A percentile compares a stretch with the other conserved stretches of the same genome.
Conservation (phyloP, 2,888 invertebrate species). For the Zhuqinia jingwanae region DNA sequence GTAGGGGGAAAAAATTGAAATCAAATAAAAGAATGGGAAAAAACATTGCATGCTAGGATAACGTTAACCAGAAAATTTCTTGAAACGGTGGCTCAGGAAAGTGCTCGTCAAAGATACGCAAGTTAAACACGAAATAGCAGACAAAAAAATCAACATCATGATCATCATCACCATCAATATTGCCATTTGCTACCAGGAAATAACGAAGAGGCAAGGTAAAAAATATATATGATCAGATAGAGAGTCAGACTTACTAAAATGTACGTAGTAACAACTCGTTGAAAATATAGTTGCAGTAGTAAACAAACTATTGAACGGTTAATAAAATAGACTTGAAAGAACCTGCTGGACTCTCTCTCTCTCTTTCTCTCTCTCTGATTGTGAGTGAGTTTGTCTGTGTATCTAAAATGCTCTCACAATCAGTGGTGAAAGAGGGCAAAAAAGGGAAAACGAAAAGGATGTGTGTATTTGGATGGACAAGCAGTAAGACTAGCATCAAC, state of each 20-base stretch:
- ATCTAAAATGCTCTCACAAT: not conserved
- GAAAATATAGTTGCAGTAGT: not conserved
- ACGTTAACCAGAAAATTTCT: constrained; percentile 11
- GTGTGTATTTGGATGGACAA: not conserved
- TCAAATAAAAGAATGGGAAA: constrained; percentile 13
- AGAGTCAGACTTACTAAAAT: not conserved
- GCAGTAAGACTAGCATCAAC: not conserved
- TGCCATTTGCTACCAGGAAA: not conserved
- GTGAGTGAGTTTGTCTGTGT: too few relatives aligned
- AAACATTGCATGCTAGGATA: constrained; percentile 30
- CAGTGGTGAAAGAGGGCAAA: not conserved
- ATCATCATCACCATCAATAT: not conserved
- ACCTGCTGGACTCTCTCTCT: too few relatives aligned
- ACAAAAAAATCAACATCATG: not conserved
- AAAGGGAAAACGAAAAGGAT: too few relatives aligned
- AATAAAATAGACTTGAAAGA: constrained; percentile 9
- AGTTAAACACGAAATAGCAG: not conserved
- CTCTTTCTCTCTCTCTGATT: too few relatives aligned
- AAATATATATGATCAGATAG: not conserved
- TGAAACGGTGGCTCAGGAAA: not conserved
- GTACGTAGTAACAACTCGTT: not conserved
- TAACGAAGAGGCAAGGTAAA: not conserved
- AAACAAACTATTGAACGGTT: constrained; percentile 23
- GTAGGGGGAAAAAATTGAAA: constrained; percentile 11
- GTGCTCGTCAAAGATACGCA: not conserved